phyloP scores from a whole-genome alignment of 2,797 vertebrate genomes.

The Molossus alvarezi region DNA sequence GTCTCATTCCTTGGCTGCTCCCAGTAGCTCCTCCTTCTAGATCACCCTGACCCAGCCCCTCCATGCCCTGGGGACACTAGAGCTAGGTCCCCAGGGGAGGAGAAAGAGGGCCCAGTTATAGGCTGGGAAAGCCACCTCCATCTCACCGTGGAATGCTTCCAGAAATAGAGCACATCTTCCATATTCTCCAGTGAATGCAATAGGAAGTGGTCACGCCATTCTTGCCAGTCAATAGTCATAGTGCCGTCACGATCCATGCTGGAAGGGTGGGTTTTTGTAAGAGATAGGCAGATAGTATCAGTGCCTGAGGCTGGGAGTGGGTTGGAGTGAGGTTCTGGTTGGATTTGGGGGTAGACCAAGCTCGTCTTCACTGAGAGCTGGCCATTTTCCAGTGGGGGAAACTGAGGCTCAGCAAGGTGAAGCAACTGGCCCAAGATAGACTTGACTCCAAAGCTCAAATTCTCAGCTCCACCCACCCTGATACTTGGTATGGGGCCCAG shows the following conservation, averaged over 20 bases:
- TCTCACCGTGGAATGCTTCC: constrained; percentile 95
- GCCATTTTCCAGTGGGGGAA: neutral
- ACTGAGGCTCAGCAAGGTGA: neutral
- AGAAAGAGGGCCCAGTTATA: too few species aligned
- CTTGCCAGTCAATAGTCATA: constrained; percentile 95
- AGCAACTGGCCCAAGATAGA: neutral
- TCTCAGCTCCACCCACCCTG: neutral
- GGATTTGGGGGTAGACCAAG: neutral
- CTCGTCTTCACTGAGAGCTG: neutral
- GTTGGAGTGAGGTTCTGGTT: neutral
- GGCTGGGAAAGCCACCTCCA: neutral
- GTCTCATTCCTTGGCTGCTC: neutral
- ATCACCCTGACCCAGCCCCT: neutral
- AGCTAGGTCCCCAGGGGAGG: neutral
- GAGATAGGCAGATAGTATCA: constrained; percentile 15
- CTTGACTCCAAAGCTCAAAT: neutral
- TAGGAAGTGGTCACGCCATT: constrained; percentile 95
- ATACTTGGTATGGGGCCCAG: neutral
- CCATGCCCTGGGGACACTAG: neutral
- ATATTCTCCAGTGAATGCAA: constrained; percentile 94
- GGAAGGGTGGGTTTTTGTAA: neutral
- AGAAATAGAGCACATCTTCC: constrained; percentile 93
- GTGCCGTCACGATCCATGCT: constrained; percentile 95
- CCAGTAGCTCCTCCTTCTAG: neutral
- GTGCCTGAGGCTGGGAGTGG: neutral